phyloP scores from a whole-genome alignment of 2,113 vertebrate species.

The Eurystomus gularis region DNA sequence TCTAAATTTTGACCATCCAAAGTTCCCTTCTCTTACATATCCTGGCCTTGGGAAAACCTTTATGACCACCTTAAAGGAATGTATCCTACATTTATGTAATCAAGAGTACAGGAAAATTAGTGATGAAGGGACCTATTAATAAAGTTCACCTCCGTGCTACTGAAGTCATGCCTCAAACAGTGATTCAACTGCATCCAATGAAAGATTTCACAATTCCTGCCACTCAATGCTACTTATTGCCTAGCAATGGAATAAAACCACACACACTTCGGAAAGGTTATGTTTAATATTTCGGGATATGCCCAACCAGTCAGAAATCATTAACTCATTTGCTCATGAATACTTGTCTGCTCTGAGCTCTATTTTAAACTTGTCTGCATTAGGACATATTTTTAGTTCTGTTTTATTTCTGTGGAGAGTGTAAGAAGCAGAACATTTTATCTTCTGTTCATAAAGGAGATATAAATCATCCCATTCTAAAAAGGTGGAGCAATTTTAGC shows the following conservation, averaged over 20 bases:
- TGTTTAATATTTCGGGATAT: not conserved
- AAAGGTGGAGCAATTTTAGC: constrained; percentile 43
- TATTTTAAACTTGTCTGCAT: constrained; percentile 50
- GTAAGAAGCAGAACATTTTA: constrained; percentile 50
- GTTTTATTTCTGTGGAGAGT: constrained; percentile 44
- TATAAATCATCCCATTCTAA: constrained; percentile 57
- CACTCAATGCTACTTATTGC: not conserved
- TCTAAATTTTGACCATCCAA: not conserved
- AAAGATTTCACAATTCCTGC: not conserved
- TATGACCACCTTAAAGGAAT: not conserved
- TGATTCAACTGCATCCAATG: not conserved
- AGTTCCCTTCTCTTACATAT: not conserved
- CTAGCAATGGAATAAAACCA: not conserved
- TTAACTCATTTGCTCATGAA: constrained; percentile 49
- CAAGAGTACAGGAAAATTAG: not conserved
- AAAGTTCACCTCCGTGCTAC: not conserved
- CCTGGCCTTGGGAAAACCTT: not conserved
- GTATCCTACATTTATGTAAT: not conserved
- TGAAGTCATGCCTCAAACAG: not conserved
- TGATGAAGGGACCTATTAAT: not conserved
- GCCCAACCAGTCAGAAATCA: constrained; percentile 34
- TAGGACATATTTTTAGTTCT: constrained; percentile 46
- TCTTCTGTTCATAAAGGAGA: constrained; percentile 46
- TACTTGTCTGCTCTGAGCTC: constrained; percentile 38
- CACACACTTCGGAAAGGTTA: constrained; percentile 21